These are phyloP conservation scores for Gastrophysa polygoni DNA, from an alignment of 2,888 invertebrate genomes.

Conservation along the genomic window DNA sequence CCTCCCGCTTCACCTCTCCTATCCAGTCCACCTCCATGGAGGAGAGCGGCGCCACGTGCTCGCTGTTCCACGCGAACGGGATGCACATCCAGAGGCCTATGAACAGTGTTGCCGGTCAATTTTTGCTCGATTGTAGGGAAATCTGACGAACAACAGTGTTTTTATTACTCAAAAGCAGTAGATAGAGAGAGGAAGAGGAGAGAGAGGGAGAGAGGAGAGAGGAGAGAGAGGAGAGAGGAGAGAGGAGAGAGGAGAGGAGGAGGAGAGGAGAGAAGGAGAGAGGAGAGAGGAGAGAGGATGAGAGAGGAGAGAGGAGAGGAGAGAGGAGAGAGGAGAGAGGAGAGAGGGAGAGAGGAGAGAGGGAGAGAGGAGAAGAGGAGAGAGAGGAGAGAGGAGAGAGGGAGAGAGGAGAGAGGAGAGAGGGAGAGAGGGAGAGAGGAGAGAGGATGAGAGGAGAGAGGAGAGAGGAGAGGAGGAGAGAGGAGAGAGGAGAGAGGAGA, in stretches of 20 bases:
- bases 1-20: constrained; percentile 73
- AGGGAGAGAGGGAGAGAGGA: too few species aligned
- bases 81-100: constrained; percentile 95
- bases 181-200: not conserved
- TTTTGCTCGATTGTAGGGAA: too few species aligned
- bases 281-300: too few species aligned
- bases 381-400: not conserved
- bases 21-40: constrained; percentile 90
- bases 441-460: too few species aligned
- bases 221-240: not conserved
- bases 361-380: not conserved
- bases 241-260: not conserved
- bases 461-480: too few species aligned
- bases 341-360: not conserved
- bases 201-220: not conserved
- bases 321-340: not conserved
- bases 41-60: constrained; percentile 81
- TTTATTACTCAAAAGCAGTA: too few species aligned
- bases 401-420: not conserved
- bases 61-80: constrained; percentile 91
- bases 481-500: too few species aligned
- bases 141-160: too few species aligned
- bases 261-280: not conserved
- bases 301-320: not conserved
- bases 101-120: not conserved